Evolutionary conservation across 2,113 vertebrate species (phyloP).

Genomic region (Prinia subflava): DNA sequence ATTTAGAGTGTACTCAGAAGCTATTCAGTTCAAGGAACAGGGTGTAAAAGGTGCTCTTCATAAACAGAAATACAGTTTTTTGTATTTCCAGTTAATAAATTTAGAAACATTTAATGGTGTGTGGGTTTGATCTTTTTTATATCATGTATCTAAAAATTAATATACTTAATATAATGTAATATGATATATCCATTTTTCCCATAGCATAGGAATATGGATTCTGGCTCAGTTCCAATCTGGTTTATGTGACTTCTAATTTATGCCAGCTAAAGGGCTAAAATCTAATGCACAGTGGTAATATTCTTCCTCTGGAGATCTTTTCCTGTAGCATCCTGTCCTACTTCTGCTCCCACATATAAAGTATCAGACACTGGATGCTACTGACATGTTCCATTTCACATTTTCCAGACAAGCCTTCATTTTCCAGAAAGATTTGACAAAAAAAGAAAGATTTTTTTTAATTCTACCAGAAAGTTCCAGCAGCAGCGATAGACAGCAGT

Average conservation of each 20-base stretch:
- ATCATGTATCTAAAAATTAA: not conserved
- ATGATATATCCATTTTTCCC: not conserved
- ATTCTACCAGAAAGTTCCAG: not conserved
- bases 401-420: not conserved
- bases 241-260: not conserved
- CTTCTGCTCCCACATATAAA: not conserved
- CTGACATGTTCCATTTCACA: not conserved
- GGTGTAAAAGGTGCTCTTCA: not conserved
- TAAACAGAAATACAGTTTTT: not conserved
- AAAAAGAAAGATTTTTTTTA: not conserved
- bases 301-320: not conserved
- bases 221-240: not conserved
- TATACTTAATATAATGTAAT: not conserved
- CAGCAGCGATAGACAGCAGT: not conserved
- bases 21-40: not conserved
- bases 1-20: not conserved
- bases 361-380: not conserved
- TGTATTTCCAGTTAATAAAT: not conserved
- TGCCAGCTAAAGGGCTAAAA: not conserved
- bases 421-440: not conserved
- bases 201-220: not conserved
- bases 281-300: not conserved
- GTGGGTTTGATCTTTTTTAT: not conserved
- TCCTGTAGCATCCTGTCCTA: not conserved
- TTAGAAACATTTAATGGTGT: not conserved